These are phyloP conservation scores for Lasiurus borealis DNA, from an alignment of 2,113 vertebrate genomes.

Conservation along the genomic window DNA sequence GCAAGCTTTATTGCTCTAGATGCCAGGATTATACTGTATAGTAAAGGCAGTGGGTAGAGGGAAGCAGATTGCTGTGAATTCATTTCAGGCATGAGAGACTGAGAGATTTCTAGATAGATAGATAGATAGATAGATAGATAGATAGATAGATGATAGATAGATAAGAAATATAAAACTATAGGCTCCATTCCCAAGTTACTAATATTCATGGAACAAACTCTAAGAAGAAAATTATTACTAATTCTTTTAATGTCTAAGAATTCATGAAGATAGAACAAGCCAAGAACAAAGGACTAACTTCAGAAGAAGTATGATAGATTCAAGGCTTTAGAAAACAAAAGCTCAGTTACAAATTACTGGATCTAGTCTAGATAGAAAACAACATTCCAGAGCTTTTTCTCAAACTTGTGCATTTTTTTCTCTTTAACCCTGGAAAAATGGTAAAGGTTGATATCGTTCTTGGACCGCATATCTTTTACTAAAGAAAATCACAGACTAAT, in stretches of 20 bases:
- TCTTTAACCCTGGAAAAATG: background rate
- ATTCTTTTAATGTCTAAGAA: slow-evolving; percentile 5
- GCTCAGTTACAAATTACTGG: background rate
- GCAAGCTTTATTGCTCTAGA: background rate
- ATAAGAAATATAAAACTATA: background rate
- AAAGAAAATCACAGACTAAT: background rate
- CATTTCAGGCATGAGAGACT: slow-evolving; percentile 26
- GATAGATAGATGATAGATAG: no score
- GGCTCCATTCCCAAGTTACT: slow-evolving; percentile 2
- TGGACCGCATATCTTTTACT: background rate
- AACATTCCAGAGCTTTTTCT: background rate
- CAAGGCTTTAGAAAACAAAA: slow-evolving; percentile 13
- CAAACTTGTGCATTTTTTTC: background rate
- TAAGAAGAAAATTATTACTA: slow-evolving; percentile 5
- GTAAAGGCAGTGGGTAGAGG: background rate
- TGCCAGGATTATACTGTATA: slow-evolving; percentile 37
- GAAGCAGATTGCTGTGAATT: background rate
- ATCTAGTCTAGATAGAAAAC: background rate
- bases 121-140: background rate
- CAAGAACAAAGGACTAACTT: slow-evolving; percentile 28
- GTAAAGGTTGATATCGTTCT: background rate
- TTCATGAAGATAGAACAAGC: slow-evolving; percentile 40
- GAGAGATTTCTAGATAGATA: slow-evolving; percentile 38
- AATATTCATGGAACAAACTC: background rate
- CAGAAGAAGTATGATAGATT: slow-evolving; percentile 14